Conservation (phyloP, 2,113 vertebrate species). For the Microcebus jonahi region DNA sequence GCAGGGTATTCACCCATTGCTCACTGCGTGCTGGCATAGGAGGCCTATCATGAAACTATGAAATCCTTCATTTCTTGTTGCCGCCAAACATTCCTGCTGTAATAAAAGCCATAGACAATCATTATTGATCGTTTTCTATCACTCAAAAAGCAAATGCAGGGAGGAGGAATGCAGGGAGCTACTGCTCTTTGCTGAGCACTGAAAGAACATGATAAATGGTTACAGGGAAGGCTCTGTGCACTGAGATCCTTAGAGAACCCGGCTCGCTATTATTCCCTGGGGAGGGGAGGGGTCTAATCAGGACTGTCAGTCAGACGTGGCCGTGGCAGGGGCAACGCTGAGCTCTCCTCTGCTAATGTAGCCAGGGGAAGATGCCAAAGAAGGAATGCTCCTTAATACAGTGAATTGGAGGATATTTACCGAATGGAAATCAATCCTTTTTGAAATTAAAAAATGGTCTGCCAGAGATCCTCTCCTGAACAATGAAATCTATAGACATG, state of each 20-base stretch:
- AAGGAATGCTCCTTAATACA: constrained; percentile 48
- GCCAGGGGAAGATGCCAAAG: constrained; percentile 57
- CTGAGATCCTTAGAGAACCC: constrained; percentile 29
- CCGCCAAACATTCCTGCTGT: not conserved
- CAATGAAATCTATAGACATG: not conserved
- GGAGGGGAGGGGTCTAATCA: not conserved
- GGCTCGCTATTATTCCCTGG: not conserved
- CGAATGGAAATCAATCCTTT: constrained; percentile 56
- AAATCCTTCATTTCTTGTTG: not conserved
- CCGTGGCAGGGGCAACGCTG: not conserved
- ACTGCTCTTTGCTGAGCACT: constrained; percentile 15
- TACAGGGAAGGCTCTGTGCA: constrained; percentile 8
- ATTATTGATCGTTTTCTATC: not conserved
- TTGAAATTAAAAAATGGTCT: constrained; percentile 48
- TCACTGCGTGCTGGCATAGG: not conserved
- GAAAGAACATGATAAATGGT: constrained; percentile 1
- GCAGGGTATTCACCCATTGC: not conserved
- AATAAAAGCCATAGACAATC: constrained; percentile 32
- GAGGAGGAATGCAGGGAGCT: not conserved
- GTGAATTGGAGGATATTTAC: constrained; percentile 48
- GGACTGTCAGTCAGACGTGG: not conserved
- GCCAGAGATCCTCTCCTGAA: not conserved
- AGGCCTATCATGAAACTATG: not conserved
- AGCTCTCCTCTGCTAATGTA: constrained; percentile 41
- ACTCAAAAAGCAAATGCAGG: not conserved